phyloP scores from a whole-genome alignment of 2,888 invertebrate species.

The Drosophila pullipes region DNA sequence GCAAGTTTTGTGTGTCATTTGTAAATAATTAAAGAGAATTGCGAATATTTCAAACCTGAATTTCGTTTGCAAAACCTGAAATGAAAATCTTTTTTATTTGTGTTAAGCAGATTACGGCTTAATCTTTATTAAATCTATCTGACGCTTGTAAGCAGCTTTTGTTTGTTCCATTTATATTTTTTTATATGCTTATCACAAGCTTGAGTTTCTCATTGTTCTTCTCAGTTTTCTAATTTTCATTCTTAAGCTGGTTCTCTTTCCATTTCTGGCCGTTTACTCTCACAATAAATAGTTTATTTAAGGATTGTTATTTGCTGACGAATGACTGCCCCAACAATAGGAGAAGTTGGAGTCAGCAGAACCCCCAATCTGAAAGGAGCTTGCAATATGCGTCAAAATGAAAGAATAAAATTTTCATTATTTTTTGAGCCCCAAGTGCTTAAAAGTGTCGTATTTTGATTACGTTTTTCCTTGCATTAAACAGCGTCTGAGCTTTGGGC shows the following conservation, averaged over 20 bases:
- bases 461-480: slow-evolving; percentile 71
- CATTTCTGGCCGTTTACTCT: not conserved
- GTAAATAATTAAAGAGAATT: not conserved
- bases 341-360: not conserved
- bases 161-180: slow-evolving; percentile 48
- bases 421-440: slow-evolving; percentile 68
- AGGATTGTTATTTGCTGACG: slow-evolving; percentile 55
- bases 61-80: not conserved
- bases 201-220: not conserved
- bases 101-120: not conserved
- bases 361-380: slow-evolving; percentile 4
- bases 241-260: not conserved
- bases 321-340: slow-evolving; percentile 32
- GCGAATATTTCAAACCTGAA: not conserved
- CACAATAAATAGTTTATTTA: slow-evolving; percentile 76
- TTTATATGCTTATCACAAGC: slow-evolving; percentile 43
- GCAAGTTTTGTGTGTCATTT: not conserved
- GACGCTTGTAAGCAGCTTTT: slow-evolving; percentile 25
- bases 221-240: not conserved
- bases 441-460: slow-evolving; percentile 80
- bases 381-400: slow-evolving; percentile 63
- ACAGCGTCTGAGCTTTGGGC: slow-evolving; percentile 52
- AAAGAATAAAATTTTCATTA: slow-evolving; percentile 78
- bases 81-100: not conserved
- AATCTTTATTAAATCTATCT: not conserved